Evolutionary conservation across 2,888 invertebrate genomes (phyloP), one percentile per base, ranked within the genome.

Genomic region (Leptopilina syphax): DNA sequence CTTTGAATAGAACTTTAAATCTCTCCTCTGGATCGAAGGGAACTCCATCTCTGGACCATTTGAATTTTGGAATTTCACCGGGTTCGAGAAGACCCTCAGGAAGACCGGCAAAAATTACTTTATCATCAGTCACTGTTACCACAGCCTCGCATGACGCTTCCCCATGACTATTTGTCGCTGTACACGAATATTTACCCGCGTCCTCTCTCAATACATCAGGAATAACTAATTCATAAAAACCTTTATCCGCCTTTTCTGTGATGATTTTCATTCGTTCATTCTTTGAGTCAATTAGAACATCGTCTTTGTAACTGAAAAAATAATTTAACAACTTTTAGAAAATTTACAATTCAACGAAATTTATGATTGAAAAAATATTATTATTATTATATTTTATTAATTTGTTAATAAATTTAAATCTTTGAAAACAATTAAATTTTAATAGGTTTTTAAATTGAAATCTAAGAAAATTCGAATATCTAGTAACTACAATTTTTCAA

Each of bases 21-120:
- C 98, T 94, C 90, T 98, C 98, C 89, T 97, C 97, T 1, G 98
- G 97, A 90, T 97, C 96, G 88, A 97, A 97, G 2, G 96, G 94
- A 83, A 95, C 93, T 0, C 98, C 98, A 90, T 98, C 97, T 77
- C 96, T 95, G 87, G 96, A 96, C 98, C 98, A 98, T 24, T 94
- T 92, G 92, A 98, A 98, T 9, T 93, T 92, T 0, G 97, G 94
- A 86, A 96, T 96, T 90, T 96, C 96, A 1, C 97, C 97, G 67
- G 95, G 94, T 65, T 94, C 92, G 3, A 95, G 93, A 77, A 96
- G 91, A 1, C 95, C 95, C 77, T 95, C 95, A 0, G 93, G 93
- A 82, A 97, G 92, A 79, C 96, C 96, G 41, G 95, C 95, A 90
- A 97, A 97, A 3, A 97, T 94, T 87, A 96, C 95, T 90, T 96